These are phyloP conservation scores for Chalcosyrphus nemorum DNA, from an alignment of 2,888 invertebrate species.

Conservation along the genomic window DNA sequence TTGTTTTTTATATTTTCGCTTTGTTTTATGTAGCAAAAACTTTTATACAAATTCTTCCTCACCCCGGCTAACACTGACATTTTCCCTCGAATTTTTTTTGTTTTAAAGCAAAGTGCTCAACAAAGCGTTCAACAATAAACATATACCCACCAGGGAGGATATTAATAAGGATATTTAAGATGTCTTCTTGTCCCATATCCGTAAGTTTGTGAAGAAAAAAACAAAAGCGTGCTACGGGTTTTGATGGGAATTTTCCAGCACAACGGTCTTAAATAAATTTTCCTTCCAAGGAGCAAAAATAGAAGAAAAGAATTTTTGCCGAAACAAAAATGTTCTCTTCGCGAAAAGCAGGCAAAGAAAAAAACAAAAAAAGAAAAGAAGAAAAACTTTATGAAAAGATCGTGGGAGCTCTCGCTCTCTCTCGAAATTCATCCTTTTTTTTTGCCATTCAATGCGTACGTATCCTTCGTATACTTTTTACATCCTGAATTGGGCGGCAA, in stretches of 20 bases:
- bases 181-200: background rate
- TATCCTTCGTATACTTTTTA: background rate
- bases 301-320: conserved; percentile 6
- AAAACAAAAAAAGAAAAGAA: too few relatives aligned
- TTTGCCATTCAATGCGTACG: background rate
- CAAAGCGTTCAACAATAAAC: background rate
- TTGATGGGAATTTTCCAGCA: conserved; percentile 5
- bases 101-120: too few relatives aligned
- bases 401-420: background rate
- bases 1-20: background rate
- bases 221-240: background rate
- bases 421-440: conserved; percentile 6
- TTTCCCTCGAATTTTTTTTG: too few relatives aligned
- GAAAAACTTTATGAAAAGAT: conserved; percentile 27
- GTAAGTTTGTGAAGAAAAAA: background rate
- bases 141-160: background rate
- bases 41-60: background rate
- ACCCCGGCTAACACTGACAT: background rate
- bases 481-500: conserved; percentile 35
- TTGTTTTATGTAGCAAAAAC: background rate
- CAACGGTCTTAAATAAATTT: conserved; percentile 22
- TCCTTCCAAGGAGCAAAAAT: background rate
- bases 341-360: background rate
- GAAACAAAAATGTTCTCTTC: background rate
- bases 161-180: conserved; percentile 10